Evolutionary conservation across 2,888 invertebrate genomes (phyloP), one percentile per base, ranked within the genome.

Genomic region (Pristionchus japonicus): DNA sequence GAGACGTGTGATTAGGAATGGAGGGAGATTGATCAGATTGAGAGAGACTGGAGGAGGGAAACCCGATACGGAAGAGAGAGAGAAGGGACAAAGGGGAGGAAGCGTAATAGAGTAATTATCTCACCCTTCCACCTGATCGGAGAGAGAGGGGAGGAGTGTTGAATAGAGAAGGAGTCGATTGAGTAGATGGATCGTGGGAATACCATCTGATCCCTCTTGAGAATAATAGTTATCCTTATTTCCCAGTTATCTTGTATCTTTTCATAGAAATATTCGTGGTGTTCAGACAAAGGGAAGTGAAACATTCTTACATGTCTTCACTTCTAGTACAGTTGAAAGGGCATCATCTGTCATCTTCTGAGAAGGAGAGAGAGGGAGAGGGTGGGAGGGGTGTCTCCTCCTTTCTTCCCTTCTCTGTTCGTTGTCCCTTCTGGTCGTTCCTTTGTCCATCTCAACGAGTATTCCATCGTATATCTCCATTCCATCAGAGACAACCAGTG

Each of bases 21-120:
- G n/a, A n/a, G n/a, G n/a, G 70, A 70, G 40, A 74, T 37, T 67
- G 67, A 67, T 34, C 67, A 67, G 67, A 67, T 67, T 37, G 74
- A 40, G 37, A 15, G 37, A 37, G 23, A 3, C n/a, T n/a, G n/a
- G 70, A 70, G 40, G 74, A 40, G 40, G n/a, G 74, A 40, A 74
- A 74, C 74, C 40, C 74, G 74, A 74, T 74, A 74, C 40, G 74
- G 64, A 67, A 67, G 64, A 40, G 37, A 40, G 74, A 40, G 40
- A 11, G 70, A 17, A 15, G 23, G 64, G 64, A 64, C 17, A 17
- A 74, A 74, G 23, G 74, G 20, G 74, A 40, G 74, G 74, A 74
- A 74, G 74, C 74, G 74, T 74, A 74, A 74, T 27, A 74, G 37
- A 74, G 37, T 40, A 74, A 74, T 74, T 74, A 74, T 74, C 74